These are phyloP conservation scores for Brachionus angularis DNA, from an alignment of 1,140 invertebrate genomes.

Conservation along the genomic window DNA sequence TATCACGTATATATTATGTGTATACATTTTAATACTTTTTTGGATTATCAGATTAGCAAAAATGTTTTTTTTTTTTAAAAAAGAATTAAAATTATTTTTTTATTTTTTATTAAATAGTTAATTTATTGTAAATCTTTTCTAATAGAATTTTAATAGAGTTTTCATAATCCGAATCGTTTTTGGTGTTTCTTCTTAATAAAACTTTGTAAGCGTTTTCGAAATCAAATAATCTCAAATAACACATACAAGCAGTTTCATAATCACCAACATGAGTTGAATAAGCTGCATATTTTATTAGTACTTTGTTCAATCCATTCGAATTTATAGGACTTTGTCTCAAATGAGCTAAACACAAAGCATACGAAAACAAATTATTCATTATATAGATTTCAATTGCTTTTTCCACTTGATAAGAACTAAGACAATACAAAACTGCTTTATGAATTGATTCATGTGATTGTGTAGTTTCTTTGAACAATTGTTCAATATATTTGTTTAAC, in stretches of 20 bases:
- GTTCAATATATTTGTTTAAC: constrained; percentile 32
- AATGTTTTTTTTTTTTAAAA: too few relatives aligned
- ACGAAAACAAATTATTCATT: constrained; percentile 2
- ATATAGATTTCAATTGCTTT: constrained; percentile 22
- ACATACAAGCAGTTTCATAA: constrained; percentile 31
- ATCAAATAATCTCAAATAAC: constrained; percentile 3
- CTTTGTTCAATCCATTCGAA: neutral
- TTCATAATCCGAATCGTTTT: constrained; percentile 14
- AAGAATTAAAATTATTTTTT: too few relatives aligned
- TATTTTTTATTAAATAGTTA: neutral
- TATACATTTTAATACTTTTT: too few relatives aligned
- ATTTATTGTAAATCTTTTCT: constrained; percentile 7
- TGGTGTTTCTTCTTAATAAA: constrained; percentile 17
- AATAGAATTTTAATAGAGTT: neutral
- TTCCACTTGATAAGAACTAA: neutral
- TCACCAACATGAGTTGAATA: constrained; percentile 39
- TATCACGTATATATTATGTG: too few relatives aligned
- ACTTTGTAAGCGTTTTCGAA: constrained; percentile 39
- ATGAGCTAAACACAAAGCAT: constrained; percentile 28
- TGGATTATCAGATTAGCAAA: neutral
- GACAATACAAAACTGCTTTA: constrained; percentile 21
- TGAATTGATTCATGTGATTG: neutral
- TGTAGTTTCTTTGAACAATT: neutral
- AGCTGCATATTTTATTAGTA: neutral
- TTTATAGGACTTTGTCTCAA: neutral